Percentiles rank a stretch among this genome's conserved stretches.
Evolutionary conservation across 2,888 invertebrate species (phyloP).

Genomic region (Peribatodes rhomboidaria): DNA sequence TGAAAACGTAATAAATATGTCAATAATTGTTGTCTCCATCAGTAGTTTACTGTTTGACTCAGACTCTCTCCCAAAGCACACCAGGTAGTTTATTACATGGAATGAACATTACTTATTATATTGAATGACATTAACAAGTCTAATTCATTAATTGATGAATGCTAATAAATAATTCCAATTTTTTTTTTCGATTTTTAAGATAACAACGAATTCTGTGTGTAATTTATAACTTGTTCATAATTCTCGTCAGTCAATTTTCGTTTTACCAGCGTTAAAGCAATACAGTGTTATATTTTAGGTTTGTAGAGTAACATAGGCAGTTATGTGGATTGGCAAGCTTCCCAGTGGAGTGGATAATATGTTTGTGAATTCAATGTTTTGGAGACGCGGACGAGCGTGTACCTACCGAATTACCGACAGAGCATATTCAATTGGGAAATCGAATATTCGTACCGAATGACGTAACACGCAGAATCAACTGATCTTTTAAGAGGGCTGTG

Average conservation of each 20-base stretch:
- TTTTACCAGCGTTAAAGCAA: not conserved
- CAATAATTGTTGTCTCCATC: too few relatives aligned
- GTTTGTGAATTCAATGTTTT: conserved; percentile 24
- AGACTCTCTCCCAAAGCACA: not conserved
- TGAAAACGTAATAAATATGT: too few relatives aligned
- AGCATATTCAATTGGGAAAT: not conserved
- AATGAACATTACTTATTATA: too few relatives aligned
- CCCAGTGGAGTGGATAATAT: conserved; percentile 30
- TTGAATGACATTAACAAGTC: too few relatives aligned
- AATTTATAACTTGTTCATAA: too few relatives aligned
- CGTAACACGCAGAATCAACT: not conserved
- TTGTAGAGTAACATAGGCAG: conserved; percentile 28
- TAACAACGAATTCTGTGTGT: too few relatives aligned
- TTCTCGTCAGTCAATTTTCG: not conserved
- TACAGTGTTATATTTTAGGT: conserved; percentile 13
- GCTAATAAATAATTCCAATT: too few relatives aligned
- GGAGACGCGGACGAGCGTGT: conserved; percentile 5
- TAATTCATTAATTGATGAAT: too few relatives aligned
- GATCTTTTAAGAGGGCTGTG: not conserved
- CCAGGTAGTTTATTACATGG: too few relatives aligned
- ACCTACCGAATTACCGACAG: not conserved
- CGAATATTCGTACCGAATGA: not conserved
- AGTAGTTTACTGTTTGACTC: not conserved
- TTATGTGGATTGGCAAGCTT: conserved; percentile 46
- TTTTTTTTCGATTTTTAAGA: too few relatives aligned